A percentile compares a stretch with the other conserved stretches of the same genome.
These are phyloP conservation scores for Megaleporinus macrocephalus DNA, from an alignment of 2,113 vertebrate species.

Conservation along the genomic window DNA sequence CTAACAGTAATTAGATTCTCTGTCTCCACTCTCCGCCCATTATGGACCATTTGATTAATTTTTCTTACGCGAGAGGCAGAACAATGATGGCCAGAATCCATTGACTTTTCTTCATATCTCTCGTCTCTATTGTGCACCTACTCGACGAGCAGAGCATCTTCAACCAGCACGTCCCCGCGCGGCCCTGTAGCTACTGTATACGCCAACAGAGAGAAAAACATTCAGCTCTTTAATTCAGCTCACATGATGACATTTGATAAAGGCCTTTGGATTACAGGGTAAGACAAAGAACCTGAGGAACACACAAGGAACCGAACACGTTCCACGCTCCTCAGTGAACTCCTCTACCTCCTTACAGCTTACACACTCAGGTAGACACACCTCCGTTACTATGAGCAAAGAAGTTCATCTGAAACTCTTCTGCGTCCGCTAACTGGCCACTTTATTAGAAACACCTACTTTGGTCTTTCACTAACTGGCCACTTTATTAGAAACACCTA, in stretches of 20 bases:
- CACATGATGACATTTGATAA: constrained; percentile 27
- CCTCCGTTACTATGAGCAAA: too few species aligned
- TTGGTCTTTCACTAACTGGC: too few species aligned
- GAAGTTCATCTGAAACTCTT: too few species aligned
- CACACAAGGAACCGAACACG: neutral
- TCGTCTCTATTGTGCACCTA: neutral
- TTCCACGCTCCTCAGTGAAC: neutral
- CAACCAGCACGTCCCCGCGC: constrained; percentile 57
- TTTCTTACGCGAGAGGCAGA: constrained; percentile 4
- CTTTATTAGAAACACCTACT: too few species aligned
- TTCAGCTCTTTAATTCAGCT: constrained; percentile 8
- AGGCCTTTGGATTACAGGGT: constrained; percentile 8
- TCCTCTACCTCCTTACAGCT: too few species aligned
- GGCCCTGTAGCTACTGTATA: constrained; percentile 6
- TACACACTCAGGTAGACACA: too few species aligned
- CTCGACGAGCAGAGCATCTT: neutral
- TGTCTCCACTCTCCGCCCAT: constrained; percentile 8
- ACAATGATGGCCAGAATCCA: constrained; percentile 34
- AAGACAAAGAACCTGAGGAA: neutral
- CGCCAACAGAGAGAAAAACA: constrained; percentile 7
- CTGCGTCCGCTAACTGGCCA: too few species aligned
- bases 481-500: too few species aligned
- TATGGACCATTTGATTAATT: constrained; percentile 21
- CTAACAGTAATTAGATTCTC: constrained; percentile 30
- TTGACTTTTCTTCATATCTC: constrained; percentile 6